These are phyloP conservation scores for Selene dorsalis DNA, from an alignment of 2,797 vertebrate genomes.

Conservation along the genomic window DNA sequence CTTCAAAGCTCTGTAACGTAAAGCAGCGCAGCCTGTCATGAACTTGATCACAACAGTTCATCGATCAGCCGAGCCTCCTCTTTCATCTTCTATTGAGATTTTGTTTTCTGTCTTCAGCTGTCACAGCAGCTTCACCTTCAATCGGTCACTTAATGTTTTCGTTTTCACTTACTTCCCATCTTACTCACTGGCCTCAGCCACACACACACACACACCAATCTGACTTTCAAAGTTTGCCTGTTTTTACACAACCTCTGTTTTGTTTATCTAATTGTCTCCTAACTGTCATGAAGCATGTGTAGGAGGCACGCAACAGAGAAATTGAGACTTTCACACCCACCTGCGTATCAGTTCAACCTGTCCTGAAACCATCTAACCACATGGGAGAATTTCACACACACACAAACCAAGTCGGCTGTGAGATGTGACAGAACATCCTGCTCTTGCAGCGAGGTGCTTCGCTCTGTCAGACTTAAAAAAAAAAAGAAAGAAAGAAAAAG, in stretches of 20 bases:
- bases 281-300: conserved; percentile 45
- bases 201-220: not conserved
- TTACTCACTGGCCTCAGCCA: conserved; percentile 11
- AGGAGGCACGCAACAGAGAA: conserved; percentile 57
- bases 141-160: conserved; percentile 6
- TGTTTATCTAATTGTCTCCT: conserved; percentile 40
- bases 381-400: conserved; percentile 65
- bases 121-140: not conserved
- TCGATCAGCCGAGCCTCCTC: conserved; percentile 36
- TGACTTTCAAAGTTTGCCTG: not conserved
- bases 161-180: conserved; percentile 41
- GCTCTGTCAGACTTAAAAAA: conserved; percentile 44
- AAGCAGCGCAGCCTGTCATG: conserved; percentile 40
- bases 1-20: conserved; percentile 41
- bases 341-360: conserved; percentile 63
- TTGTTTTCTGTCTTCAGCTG: conserved; percentile 34
- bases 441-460: conserved; percentile 47
- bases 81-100: conserved; percentile 55
- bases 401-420: conserved; percentile 54
- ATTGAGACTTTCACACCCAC: conserved; percentile 68
- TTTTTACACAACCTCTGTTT: conserved; percentile 21
- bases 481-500: conserved; percentile 14
- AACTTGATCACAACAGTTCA: conserved; percentile 67
- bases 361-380: conserved; percentile 76
- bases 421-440: conserved; percentile 77